Base-by-base conservation (phyloP, 2,888 invertebrate genomes). In the Cerceris ruficornis region DNA sequence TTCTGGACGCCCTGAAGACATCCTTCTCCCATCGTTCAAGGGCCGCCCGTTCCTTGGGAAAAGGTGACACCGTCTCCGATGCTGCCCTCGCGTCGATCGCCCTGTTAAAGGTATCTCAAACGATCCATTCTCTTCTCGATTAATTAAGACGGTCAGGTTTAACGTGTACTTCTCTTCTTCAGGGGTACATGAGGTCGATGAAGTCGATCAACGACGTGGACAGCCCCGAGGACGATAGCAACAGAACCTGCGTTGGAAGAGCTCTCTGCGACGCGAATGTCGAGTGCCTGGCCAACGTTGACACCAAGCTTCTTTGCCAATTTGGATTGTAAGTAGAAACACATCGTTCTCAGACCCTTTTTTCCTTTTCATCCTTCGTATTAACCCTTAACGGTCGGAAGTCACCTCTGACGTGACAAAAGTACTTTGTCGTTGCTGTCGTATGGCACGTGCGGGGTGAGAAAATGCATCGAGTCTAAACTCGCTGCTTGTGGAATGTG, bases 11-110 rank as follows among this genome's bases (percentile, higher is more conserved):
- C 72, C 93, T 98, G 91, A 98, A 98, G 93, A 97, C 97, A 42
- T 98, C 98, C 50, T 97, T 98, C 94, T 97, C 98, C 43, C 98
- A 98, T 93, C 95, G 98, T 88, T 97, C 98, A 15, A 93, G 98
- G 88, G 94, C 96, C 11, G 97, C 98, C 49, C 95, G 98, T 75
- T 97, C 96, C 67, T 93, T 97, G 88, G 98, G 98, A 86, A 96
- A 95, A 92, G 96, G 96, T 89, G 98, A 98, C 92, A 96, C 97
- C n/a, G 94, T 98, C 83, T 97, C 97, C 87, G 98, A 98, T 91
- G 98, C 98, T 14, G 96, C 97, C 9, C 95, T 97, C 15, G 98
- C 98, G 61, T 96, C 97, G 66, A 96, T 98, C 85, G 95, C 97
- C 74, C 96, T 98, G 95, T 93, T 97, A 88, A 98, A 98, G 93